Evolutionary conservation across 2,113 vertebrate genomes (phyloP).

Genomic region (Psammodynastes pulverulentus): DNA sequence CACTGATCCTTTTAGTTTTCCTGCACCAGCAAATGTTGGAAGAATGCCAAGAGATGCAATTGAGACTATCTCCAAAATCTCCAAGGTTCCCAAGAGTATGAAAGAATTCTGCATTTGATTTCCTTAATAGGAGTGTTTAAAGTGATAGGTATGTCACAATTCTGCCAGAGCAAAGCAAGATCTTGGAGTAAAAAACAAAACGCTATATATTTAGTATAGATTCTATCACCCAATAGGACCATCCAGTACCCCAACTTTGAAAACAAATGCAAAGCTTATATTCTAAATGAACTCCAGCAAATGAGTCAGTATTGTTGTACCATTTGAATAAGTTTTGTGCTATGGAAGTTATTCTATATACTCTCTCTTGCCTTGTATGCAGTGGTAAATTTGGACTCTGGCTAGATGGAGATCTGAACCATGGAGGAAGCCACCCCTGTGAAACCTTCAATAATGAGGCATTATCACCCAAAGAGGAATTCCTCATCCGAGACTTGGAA

Average conservation of each 20-base stretch:
- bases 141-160: not conserved
- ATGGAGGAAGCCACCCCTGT: constrained; percentile 80
- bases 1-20: not conserved
- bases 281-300: not conserved
- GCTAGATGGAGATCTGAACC: constrained; percentile 84
- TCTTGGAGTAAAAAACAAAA: not conserved
- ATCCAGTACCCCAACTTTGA: not conserved
- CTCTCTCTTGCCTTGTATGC: constrained; percentile 15
- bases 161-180: not conserved
- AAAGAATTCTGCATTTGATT: not conserved
- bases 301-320: not conserved
- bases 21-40: not conserved
- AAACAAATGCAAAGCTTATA: not conserved
- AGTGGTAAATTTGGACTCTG: constrained; percentile 85
- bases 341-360: not conserved
- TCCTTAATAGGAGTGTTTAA: not conserved
- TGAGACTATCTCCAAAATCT: not conserved
- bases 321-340: not conserved
- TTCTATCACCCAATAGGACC: not conserved
- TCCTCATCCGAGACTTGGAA: constrained; percentile 80
- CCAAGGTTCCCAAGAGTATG: not conserved
- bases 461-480: constrained; percentile 79
- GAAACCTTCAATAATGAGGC: constrained; percentile 82
- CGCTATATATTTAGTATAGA: not conserved
- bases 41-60: not conserved